These are phyloP conservation scores for Falco biarmicus DNA, from an alignment of 2,797 vertebrate species.

Conservation along the genomic window DNA sequence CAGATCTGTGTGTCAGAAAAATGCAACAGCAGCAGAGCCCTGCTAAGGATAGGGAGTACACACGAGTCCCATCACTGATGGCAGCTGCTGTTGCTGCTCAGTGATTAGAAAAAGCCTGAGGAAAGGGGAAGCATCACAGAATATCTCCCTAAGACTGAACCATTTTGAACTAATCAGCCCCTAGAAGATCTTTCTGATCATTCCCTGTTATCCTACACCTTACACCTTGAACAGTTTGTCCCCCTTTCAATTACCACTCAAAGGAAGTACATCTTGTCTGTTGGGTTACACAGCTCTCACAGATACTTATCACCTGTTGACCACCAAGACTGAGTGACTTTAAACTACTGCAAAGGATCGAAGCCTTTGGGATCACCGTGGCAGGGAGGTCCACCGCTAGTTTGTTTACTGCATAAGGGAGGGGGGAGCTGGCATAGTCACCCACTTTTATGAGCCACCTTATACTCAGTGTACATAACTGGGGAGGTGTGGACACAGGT, in stretches of 20 bases:
- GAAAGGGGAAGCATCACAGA: not conserved
- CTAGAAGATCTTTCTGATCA: not conserved
- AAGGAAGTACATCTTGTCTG: fast-evolving
- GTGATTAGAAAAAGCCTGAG: not conserved
- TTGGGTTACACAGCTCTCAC: fast-evolving
- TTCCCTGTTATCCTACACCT: not conserved
- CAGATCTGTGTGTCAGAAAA: not conserved
- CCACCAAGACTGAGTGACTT: not conserved
- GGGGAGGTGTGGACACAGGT: not conserved
- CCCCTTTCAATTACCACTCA: not conserved
- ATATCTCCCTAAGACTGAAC: not conserved
- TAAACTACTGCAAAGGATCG: not conserved
- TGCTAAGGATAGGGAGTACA: not conserved
- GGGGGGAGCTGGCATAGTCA: not conserved
- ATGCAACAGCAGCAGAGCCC: not conserved
- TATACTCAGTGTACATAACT: not conserved
- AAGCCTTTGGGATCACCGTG: not conserved
- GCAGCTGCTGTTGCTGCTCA: not conserved
- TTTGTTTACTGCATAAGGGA: not conserved
- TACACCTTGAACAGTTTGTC: not conserved
- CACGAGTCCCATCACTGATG: not conserved
- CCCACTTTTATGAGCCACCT: not conserved
- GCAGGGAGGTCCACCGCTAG: not conserved
- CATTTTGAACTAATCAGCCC: not conserved
- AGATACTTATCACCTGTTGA: not conserved